Evolutionary conservation across 2,888 invertebrate species (phyloP), one percentile per base, ranked within the genome.

Genomic region (Octonoba sinensis): DNA sequence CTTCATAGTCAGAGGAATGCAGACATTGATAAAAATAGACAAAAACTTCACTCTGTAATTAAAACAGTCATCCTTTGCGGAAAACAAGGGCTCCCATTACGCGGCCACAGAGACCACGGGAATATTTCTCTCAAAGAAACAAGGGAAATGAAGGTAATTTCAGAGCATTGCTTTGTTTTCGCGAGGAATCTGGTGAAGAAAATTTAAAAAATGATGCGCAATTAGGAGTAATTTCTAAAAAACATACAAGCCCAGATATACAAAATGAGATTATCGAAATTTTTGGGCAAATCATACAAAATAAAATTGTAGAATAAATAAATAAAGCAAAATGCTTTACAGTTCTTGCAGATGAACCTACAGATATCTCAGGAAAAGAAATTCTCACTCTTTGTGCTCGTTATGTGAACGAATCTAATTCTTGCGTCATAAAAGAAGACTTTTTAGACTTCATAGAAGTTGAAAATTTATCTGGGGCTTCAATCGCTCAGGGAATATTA

Each of bases 321-420:
- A 59, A 59, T 46, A 15, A 20, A 1, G 70, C 47, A 44, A 16
- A 18, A 59, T 59, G 47, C n/a, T 71, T 59, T 36, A 54, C 70
- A 20, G 59, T 71, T 16, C 15, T 71, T 46, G 70, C 59, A 24
- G 70, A 59, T 16, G 70, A 71, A 59, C 59, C 70, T n/a, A 71
- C 59, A 46, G 70, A 71, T 20, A 71, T 71, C 12, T 44, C 70
- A 3, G 47, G 60, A 46, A 59, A 59, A 59, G 59, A 47, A 20
- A 47, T 11, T 46, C 59, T n/a, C n/a, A n/a, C n/a, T n/a, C n/a
- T n/a, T n/a, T n/a, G n/a, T n/a, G n/a, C n/a, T n/a, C n/a, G n/a
- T 24, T 71, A 59, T 22, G 22, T 71, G 20, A 27, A 71, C 47
- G 24, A 22, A 59, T 46, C 18, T 16, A 13, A 46, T 4, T n/a